Base-by-base conservation (phyloP, 2,797 vertebrate genomes). In the Anabacerthia variegaticeps region DNA sequence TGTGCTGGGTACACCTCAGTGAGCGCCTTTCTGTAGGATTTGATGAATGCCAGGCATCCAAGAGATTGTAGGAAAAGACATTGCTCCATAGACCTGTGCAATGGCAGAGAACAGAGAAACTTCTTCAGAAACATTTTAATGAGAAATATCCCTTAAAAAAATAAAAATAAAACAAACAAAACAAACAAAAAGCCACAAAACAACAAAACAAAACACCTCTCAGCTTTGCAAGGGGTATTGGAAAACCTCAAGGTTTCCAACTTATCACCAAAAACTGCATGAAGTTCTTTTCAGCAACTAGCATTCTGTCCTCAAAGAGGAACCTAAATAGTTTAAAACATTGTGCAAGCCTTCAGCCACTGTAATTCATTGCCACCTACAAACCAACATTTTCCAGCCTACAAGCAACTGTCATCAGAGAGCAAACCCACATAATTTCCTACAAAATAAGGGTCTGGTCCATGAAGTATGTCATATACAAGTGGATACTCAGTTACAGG, bases 71-170 rank as follows among this genome's bases (percentile, higher is more conserved):
- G 1, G 98, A 98, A 91, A 98, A 98, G 66, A 98, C 97, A 76
- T 98, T 98, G 88, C 98, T 98, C 98, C 98, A 98, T 16, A 98
- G 43, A 48, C 98, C 98, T 98, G 83, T 62, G 66, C 30, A 75
- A 18, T 24, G 27, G 51, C 22, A 89, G 14, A 82, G 23, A 92
- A 49, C 9, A 62, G 14, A 20, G 43, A 92, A 84, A 83, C 8
- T 22, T 55, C 17, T 72, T 83, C 81, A 41, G 65, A 89, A 80
- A 78, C 2, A n/a, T 49, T 55, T 46, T n/a, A 48, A 27, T 41
- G 26, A 39, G 75, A 91, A 80, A 55, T 14, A 69, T 14, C 10
- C 12, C 30, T 51, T 75, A 46, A 44, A 69, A 82, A 10, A 44
- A 21, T 3, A 43, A 19, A 18, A 43, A 43, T 8, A 43, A 43